These are phyloP conservation scores for Nicator chloris DNA, from an alignment of 2,113 vertebrate species.

Conservation along the genomic window DNA sequence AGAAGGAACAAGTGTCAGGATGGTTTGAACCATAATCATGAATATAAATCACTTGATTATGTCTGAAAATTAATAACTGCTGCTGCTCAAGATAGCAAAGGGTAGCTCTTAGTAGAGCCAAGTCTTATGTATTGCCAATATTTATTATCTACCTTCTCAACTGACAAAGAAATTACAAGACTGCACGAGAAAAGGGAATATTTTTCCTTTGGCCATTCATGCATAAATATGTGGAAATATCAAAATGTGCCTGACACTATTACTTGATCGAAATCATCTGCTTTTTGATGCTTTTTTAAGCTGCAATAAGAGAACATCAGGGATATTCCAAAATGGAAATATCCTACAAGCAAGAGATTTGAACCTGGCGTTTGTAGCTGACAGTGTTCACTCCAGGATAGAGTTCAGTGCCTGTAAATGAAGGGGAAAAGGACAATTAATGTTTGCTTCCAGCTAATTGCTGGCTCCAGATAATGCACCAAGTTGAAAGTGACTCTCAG, in stretches of 20 bases:
- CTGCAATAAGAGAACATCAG: neutral
- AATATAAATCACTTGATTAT: neutral
- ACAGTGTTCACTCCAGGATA: neutral
- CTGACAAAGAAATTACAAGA: neutral
- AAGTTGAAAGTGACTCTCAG: neutral
- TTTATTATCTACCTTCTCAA: neutral
- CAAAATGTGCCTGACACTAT: neutral
- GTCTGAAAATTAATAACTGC: neutral
- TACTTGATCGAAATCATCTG: neutral
- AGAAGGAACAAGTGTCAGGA: neutral
- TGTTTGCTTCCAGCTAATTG: neutral
- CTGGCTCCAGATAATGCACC: neutral
- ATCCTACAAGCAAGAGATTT: neutral
- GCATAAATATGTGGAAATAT: neutral
- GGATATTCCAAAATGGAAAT: neutral
- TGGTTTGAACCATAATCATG: neutral
- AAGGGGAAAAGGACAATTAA: neutral
- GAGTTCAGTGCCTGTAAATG: neutral
- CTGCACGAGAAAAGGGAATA: neutral
- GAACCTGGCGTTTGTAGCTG: neutral
- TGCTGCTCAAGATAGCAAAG: neutral
- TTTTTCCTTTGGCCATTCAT: neutral
- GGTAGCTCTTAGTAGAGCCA: neutral
- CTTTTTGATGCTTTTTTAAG: neutral
- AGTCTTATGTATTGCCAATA: neutral